Evolutionary conservation across 2,797 vertebrate species (phyloP).

Genomic region (Falco cherrug): DNA sequence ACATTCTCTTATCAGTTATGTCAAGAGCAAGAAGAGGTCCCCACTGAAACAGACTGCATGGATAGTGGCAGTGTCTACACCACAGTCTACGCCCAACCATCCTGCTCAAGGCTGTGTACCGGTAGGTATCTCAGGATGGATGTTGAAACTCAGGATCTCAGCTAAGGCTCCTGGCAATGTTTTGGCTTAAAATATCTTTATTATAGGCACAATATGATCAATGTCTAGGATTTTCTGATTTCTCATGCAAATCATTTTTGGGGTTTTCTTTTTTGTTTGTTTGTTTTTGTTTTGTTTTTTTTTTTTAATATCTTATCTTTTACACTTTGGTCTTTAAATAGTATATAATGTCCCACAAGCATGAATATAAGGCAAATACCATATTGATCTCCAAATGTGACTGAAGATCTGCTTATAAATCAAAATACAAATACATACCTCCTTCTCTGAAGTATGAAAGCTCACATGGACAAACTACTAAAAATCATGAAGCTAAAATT

Average conservation of each 20-base stretch:
- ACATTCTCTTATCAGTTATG: background rate
- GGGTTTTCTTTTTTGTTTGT: too few relatives aligned
- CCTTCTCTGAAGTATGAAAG: background rate
- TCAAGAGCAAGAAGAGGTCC: background rate
- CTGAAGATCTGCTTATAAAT: background rate
- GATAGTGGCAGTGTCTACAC: background rate
- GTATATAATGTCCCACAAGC: background rate
- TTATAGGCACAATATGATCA: background rate
- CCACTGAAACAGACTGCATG: background rate
- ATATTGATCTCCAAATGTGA: background rate
- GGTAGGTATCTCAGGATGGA: background rate
- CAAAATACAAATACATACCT: background rate
- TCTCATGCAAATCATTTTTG: background rate
- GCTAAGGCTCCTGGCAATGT: background rate
- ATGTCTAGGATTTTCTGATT: background rate
- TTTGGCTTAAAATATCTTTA: background rate
- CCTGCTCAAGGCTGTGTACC: accelerated
- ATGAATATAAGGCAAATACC: background rate
- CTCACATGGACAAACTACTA: accelerated
- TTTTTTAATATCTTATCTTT: background rate
- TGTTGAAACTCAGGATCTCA: background rate
- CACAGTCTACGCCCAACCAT: background rate
- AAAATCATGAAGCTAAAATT: background rate
- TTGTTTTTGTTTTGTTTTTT: too few relatives aligned
- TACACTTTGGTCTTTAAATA: background rate